phyloP scores from a whole-genome alignment of 2,113 vertebrate genomes.

The Crotalus viridis region DNA sequence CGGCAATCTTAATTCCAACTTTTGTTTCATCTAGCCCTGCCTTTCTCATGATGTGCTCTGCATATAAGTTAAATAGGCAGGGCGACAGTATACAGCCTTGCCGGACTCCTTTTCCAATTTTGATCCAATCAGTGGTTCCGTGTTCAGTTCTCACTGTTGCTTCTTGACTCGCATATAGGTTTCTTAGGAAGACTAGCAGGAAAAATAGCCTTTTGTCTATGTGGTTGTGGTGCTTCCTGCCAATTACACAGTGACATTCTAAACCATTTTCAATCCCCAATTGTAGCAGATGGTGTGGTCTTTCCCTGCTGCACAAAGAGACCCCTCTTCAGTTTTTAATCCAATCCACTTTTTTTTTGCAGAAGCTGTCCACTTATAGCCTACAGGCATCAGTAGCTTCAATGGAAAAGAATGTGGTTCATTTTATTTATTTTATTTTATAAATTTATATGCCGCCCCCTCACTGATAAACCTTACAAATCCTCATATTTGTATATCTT shows the following conservation, averaged over 20 bases:
- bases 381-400: not conserved
- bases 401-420: not conserved
- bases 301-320: not conserved
- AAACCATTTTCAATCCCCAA: not conserved
- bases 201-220: not conserved
- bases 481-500: not conserved
- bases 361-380: not conserved
- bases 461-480: not conserved
- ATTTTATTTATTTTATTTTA: not conserved
- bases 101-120: too few relatives aligned
- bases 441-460: not conserved
- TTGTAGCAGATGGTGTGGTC: not conserved
- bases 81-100: too few relatives aligned
- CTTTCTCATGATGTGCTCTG: too few relatives aligned
- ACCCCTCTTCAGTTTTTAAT: not conserved
- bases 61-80: too few relatives aligned
- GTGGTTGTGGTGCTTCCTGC: not conserved
- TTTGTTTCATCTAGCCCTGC: too few relatives aligned
- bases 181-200: not conserved
- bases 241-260: not conserved
- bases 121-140: too few relatives aligned
- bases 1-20: too few relatives aligned
- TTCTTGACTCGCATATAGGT: too few relatives aligned
- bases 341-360: not conserved
- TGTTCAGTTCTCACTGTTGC: too few relatives aligned